phyloP scores from a whole-genome alignment of 2,113 vertebrate species.

The Oceanites oceanicus region DNA sequence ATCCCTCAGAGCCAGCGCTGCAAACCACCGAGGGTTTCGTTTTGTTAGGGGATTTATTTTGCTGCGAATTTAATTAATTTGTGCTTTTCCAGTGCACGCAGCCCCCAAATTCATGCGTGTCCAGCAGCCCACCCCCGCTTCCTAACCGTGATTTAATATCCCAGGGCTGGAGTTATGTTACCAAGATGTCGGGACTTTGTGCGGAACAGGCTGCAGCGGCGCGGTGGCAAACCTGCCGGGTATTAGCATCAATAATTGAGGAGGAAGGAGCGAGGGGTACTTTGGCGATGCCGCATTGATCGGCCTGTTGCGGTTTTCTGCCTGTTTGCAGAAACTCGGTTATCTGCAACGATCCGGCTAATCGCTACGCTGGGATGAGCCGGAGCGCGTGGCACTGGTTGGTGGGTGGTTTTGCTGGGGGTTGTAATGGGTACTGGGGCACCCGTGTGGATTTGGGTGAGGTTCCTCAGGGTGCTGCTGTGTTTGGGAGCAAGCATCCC shows the following conservation, averaged over 20 bases:
- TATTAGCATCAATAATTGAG: not conserved
- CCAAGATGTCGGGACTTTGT: not conserved
- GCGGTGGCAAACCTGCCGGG: not conserved
- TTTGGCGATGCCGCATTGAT: fast-evolving
- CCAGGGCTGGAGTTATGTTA: not conserved
- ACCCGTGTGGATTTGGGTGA: not conserved
- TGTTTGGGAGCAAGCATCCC: fast-evolving
- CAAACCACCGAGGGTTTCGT: not conserved
- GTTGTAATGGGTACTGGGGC: fast-evolving
- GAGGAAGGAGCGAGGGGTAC: not conserved
- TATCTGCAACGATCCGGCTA: fast-evolving
- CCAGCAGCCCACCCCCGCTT: not conserved
- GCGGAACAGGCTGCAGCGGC: fast-evolving
- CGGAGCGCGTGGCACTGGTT: fast-evolving
- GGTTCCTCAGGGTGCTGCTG: not conserved
- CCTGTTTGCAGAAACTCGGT: fast-evolving
- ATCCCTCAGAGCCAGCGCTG: not conserved
- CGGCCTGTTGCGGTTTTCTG: fast-evolving
- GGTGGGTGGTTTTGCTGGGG: not conserved
- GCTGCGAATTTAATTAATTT: not conserved
- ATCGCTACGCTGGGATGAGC: not conserved
- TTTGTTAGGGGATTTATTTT: not conserved
- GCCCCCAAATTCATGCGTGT: fast-evolving
- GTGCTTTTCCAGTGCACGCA: not conserved
- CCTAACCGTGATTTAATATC: not conserved